Evolutionary conservation across 2,888 invertebrate genomes (phyloP), one percentile per base, ranked within the genome.

Genomic region (Callinectes sapidus): DNA sequence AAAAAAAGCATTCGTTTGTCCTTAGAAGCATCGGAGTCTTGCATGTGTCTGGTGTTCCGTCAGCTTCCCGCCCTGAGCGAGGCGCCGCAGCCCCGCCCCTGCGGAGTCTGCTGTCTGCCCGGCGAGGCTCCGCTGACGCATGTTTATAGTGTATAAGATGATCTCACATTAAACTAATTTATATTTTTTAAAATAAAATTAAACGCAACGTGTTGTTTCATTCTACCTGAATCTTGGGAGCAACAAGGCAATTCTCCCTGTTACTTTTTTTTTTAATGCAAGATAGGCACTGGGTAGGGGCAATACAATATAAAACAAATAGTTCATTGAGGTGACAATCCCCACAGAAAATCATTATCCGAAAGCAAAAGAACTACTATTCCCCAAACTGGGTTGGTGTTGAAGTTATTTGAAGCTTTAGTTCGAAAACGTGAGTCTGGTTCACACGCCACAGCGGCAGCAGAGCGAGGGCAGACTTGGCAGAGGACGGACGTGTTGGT

Each of bases 141-240:
- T 66, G 28, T 89, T 32, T 32, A 66, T 89, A 89, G 28, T 71
- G 35, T 71, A 32, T 89, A 89, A 89, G 89, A 61, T 89, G 89
- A 89, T 89, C 89, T 89, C 89, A 89, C 77, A 77, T 71, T 89
- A n/a, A 89, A 89, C 39, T 89, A 89, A 89, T 89, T 89, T 89
- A 89, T 89, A 89, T 89, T 89, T 89, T 89, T 89, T 89, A 66
- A 71, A 89, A 89, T 89, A 89, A 89, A 89, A 89, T 39, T 35
- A 66, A 71, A 71, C 32, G 42, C 28, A 6, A 55, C n/a, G 35
- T 13, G 89, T 71, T 23, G 1, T 89, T 89, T 35, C 39, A n/a
- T 89, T 71, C n/a, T 48, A 42, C 48, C 23, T 54, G 5, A 87
- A 81, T 28, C 81, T 35, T 35, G 35, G 28, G 14, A 81, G 32